Percentiles rank a stretch among this genome's conserved stretches.
Evolutionary conservation across 2,888 invertebrate genomes (phyloP).

Genomic region (Oscheius sp.): DNA sequence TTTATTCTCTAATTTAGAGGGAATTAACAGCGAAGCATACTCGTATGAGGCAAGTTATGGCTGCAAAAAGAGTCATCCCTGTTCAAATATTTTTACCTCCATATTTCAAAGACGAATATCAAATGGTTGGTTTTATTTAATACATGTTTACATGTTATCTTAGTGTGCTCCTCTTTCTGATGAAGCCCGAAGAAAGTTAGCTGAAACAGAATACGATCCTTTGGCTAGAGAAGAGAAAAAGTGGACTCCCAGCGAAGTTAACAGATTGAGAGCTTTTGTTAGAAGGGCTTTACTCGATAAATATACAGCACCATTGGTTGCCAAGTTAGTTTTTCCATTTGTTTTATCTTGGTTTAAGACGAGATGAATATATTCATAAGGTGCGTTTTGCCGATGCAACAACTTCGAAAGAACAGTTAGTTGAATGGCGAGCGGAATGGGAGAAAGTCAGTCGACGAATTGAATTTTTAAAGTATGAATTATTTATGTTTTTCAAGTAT

Average conservation of each 20-base stretch:
- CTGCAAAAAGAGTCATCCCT: conserved; percentile 38
- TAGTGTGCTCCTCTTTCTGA: conserved; percentile 55
- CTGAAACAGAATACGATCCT: conserved; percentile 47
- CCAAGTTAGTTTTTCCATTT: too few relatives aligned
- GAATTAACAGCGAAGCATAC: neutral
- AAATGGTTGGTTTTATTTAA: conserved; percentile 53
- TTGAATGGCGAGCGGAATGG: conserved; percentile 30
- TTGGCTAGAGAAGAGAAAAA: conserved; percentile 50
- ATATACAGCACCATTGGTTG: conserved; percentile 30
- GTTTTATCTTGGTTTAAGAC: too few relatives aligned
- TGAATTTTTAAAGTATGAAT: conserved; percentile 24
- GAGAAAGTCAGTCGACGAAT: conserved; percentile 27
- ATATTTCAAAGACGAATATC: conserved; percentile 61
- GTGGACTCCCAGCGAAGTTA: conserved; percentile 43
- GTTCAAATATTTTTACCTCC: conserved; percentile 56
- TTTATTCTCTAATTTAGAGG: conserved; percentile 2
- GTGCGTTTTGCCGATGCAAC: conserved; percentile 5
- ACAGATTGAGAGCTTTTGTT: conserved; percentile 33
- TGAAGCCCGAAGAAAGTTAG: conserved; percentile 48
- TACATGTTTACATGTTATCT: conserved; percentile 17
- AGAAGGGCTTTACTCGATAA: conserved; percentile 34
- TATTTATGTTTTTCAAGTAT: neutral
- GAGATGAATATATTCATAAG: conserved; percentile 26
- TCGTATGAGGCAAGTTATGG: neutral
- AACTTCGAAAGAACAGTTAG: neutral